These are phyloP conservation scores for Eupithecia vulgata DNA, from an alignment of 2,888 invertebrate genomes.

Conservation along the genomic window DNA sequence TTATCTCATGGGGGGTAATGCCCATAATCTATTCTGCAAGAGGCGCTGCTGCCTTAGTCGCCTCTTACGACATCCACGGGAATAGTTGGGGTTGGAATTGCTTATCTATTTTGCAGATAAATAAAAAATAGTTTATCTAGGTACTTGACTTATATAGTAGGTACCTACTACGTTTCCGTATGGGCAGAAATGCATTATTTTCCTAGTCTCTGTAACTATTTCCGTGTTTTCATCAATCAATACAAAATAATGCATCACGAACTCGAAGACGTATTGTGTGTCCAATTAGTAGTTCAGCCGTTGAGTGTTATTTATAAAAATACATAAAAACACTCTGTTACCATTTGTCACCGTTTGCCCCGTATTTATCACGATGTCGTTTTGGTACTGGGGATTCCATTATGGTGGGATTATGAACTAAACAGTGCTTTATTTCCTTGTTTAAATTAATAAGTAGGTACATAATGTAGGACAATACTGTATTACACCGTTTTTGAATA, in stretches of 20 bases:
- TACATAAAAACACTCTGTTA: constrained; percentile 81
- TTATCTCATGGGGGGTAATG: too few species aligned
- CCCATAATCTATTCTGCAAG: too few species aligned
- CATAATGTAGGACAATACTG: too few species aligned
- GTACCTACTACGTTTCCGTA: too few species aligned
- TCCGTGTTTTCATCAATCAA: constrained; percentile 49
- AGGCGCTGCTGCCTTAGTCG: too few species aligned
- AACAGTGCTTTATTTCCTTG: not conserved
- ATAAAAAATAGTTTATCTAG: too few species aligned
- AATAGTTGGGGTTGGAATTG: too few species aligned
- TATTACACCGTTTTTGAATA: too few species aligned
- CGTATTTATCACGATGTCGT: constrained; percentile 81
- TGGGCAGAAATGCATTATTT: not conserved
- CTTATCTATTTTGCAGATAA: too few species aligned
- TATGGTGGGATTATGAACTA: not conserved
- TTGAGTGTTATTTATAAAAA: constrained; percentile 75
- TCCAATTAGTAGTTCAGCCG: constrained; percentile 74
- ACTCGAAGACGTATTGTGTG: constrained; percentile 73
- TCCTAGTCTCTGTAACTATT: constrained; percentile 23
- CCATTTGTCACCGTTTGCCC: constrained; percentile 81
- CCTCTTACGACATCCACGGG: too few species aligned
- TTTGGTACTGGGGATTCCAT: constrained; percentile 44
- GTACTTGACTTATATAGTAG: too few species aligned
- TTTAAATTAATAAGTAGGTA: not conserved
- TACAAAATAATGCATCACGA: constrained; percentile 49